phyloP scores from a whole-genome alignment of 37 sponge, comb jelly and placozoan genomes.

The Cladorhizidae sp. region DNA sequence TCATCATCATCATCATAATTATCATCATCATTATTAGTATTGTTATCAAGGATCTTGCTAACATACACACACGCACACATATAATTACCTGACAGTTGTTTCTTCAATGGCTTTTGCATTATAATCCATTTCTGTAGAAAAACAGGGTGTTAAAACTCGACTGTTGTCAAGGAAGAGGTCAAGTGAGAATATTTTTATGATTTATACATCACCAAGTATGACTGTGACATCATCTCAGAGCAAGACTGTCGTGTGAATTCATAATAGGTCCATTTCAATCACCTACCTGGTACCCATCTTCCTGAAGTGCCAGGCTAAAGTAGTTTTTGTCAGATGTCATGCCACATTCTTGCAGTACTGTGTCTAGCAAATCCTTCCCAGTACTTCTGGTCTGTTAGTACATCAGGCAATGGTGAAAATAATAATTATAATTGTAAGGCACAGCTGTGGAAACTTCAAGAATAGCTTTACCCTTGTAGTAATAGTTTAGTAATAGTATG shows the following conservation, averaged over 20 bases:
- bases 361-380: slow-evolving; percentile 46
- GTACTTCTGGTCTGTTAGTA: neutral
- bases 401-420: too few species aligned
- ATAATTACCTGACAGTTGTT: slow-evolving; percentile 68
- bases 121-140: slow-evolving; percentile 53
- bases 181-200: too few species aligned
- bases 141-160: neutral
- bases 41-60: too few species aligned
- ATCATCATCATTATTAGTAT: too few species aligned
- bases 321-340: slow-evolving; percentile 24
- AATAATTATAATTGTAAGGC: too few species aligned
- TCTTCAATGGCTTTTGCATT: slow-evolving; percentile 53
- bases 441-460: too few species aligned
- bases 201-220: too few species aligned
- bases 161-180: neutral
- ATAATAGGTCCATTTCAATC: neutral
- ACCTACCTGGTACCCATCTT: slow-evolving; percentile 10
- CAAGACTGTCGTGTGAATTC: neutral
- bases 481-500: too few species aligned
- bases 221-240: too few species aligned
- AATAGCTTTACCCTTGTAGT: too few species aligned
- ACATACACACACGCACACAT: too few species aligned
- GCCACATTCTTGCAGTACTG: slow-evolving; percentile 11
- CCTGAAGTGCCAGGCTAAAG: slow-evolving; percentile 48
- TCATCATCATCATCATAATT: too few species aligned